Base-by-base conservation (phyloP, 1,140 invertebrate genomes). In the Cotesia typhae region DNA sequence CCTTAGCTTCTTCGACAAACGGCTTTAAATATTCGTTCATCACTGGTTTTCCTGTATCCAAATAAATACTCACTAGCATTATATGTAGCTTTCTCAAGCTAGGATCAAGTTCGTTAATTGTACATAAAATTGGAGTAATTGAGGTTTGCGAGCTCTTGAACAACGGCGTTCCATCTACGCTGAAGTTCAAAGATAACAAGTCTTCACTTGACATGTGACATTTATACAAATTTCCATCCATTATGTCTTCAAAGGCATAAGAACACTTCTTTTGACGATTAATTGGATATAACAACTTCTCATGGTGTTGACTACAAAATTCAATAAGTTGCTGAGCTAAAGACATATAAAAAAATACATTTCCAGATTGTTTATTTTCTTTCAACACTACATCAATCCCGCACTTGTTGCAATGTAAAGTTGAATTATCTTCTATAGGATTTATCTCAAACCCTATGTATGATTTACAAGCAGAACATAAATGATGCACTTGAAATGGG, bases 21-120 rank as follows among this genome's bases (percentile, higher is more conserved):
- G 79, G 76, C 38, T 68, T 76, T 20, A 79, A 68, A 52, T 74
- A 79, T 17, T 71, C 73, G 59, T 76, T 78, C 20, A 77, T 72
- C 36, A 65, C 28, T 1, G 77, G 79, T 72, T 80, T 79, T 28
- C 36, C 38, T 51, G 65, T 59, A 14, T 75, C 76, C 14, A 76
- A 77, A 70, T 66, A 80, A 1, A 80, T 20, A 67, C 72, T 75
- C 14, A 2, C 38, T 4, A 79, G 5, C 0, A 79, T n/a, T 0
- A 76, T 63, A 72, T 77, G 5, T 28, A 60, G 20, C 10, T 57
- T 51, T 4, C 72, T 14, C 38, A 67, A 0, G 12, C 37, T 9
- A 10, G 65, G 61, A 47, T 14, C 4, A 51, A 72, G 63, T 35
- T 79, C 71, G 35, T 76, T 77, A 0, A 77, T 67, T 0, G 73